These are phyloP conservation scores for Saimiri boliviensis DNA, from an alignment of 2,113 vertebrate genomes.

Conservation along the genomic window DNA sequence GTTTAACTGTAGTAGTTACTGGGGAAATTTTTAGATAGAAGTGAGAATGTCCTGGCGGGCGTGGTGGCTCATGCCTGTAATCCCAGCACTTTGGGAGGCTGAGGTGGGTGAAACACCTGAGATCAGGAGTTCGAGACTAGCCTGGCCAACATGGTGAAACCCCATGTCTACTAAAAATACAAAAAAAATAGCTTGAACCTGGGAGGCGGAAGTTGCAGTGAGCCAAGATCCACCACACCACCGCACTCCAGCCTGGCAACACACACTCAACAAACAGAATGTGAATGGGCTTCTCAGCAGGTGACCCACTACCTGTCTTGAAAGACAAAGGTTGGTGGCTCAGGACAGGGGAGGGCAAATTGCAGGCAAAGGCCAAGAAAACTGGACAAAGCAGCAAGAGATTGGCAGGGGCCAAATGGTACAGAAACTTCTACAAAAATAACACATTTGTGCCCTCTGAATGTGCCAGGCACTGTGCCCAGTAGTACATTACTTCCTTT, in stretches of 20 bases:
- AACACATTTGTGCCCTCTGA: slow-evolving; percentile 29
- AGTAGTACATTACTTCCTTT: not conserved
- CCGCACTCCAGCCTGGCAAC: too few species aligned
- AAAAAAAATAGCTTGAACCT: too few species aligned
- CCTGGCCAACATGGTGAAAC: too few species aligned
- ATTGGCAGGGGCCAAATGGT: slow-evolving; percentile 36
- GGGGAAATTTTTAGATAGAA: slow-evolving; percentile 15
- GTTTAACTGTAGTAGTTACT: slow-evolving; percentile 48
- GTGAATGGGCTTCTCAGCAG: slow-evolving; percentile 11
- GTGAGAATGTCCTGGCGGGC: not conserved
- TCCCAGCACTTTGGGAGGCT: too few species aligned
- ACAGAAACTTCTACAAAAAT: slow-evolving; percentile 21
- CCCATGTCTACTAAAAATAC: too few species aligned
- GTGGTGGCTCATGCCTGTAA: too few species aligned
- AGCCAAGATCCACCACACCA: too few species aligned
- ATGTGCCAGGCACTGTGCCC: not conserved
- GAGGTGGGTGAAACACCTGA: too few species aligned
- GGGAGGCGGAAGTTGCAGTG: too few species aligned
- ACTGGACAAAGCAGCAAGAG: slow-evolving; percentile 15
- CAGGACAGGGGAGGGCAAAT: not conserved
- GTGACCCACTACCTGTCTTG: slow-evolving; percentile 25
- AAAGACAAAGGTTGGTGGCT: slow-evolving; percentile 28
- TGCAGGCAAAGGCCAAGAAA: slow-evolving; percentile 40
- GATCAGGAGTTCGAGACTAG: too few species aligned
- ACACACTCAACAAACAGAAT: not conserved